Percentiles rank a stretch among this genome's conserved stretches.
Evolutionary conservation across 2,113 vertebrate genomes (phyloP).

Genomic region (Cercopithecus mona): DNA sequence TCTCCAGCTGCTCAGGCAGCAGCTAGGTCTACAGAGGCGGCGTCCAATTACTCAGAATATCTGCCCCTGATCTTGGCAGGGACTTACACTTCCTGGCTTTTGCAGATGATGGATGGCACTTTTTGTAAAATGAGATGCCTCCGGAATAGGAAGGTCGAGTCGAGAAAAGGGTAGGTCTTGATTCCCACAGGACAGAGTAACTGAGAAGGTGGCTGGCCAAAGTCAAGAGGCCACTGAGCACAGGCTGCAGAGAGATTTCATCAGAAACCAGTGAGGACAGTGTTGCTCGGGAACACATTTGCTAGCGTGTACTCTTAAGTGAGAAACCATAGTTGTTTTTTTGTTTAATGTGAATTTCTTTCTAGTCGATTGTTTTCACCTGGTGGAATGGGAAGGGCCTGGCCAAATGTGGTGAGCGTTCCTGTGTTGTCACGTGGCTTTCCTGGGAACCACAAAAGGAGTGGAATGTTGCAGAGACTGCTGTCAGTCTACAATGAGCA

Average conservation of each 20-base stretch:
- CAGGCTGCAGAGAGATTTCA: not conserved
- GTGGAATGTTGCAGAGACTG: not conserved
- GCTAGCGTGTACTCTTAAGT: not conserved
- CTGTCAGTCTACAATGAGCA: conserved; percentile 32
- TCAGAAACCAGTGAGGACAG: not conserved
- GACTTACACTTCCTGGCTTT: conserved; percentile 23
- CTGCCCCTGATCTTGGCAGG: conserved; percentile 34
- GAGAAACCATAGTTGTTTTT: not conserved
- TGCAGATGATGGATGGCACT: conserved; percentile 55
- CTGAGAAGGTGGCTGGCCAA: not conserved
- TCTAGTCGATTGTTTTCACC: not conserved
- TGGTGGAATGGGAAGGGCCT: not conserved
- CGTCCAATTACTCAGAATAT: conserved; percentile 56
- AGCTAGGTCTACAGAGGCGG: conserved; percentile 6
- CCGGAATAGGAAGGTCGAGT: not conserved
- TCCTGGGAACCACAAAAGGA: not conserved
- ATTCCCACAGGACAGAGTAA: not conserved
- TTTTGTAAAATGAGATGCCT: conserved; percentile 12
- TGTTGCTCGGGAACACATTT: accelerated
- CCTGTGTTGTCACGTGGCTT: not conserved
- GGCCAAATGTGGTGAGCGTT: not conserved
- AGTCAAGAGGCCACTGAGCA: not conserved
- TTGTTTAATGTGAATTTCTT: not conserved
- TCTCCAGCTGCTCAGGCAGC: not conserved
- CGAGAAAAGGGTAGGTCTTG: not conserved